These are phyloP conservation scores for Drosophila navojoa DNA, from an alignment of 1,140 invertebrate genomes.

Conservation along the genomic window DNA sequence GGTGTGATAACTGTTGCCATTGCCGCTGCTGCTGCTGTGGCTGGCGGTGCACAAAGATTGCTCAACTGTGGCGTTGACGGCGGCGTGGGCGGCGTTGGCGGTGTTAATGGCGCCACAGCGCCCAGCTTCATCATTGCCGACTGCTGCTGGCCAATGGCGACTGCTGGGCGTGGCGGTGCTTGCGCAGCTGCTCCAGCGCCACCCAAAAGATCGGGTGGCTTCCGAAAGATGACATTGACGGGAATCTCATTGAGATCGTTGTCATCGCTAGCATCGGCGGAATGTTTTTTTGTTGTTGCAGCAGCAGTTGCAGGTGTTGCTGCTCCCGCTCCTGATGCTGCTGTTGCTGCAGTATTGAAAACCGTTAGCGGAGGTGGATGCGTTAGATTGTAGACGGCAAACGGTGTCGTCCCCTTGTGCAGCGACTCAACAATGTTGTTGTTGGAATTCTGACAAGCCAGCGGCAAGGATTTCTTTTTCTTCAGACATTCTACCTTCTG, in stretches of 20 bases:
- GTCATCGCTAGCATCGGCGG: slow-evolving; percentile 59
- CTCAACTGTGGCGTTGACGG: slow-evolving; percentile 34
- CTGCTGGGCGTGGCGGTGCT: slow-evolving; percentile 19
- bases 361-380: slow-evolving; percentile 71
- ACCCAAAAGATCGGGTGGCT: slow-evolving; percentile 46
- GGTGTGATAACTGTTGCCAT: slow-evolving; percentile 26
- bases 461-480: slow-evolving; percentile 67
- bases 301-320: slow-evolving; percentile 15
- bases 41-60: not conserved
- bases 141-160: slow-evolving; percentile 23
- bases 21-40: slow-evolving; percentile 1
- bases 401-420: slow-evolving; percentile 35
- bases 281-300: slow-evolving; percentile 67
- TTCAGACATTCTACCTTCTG: slow-evolving; percentile 77
- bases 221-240: slow-evolving; percentile 81
- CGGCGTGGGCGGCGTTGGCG: slow-evolving; percentile 38
- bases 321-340: slow-evolving; percentile 1
- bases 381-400: slow-evolving; percentile 50
- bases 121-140: slow-evolving; percentile 16
- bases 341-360: slow-evolving; percentile 42
- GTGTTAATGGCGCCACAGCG: slow-evolving; percentile 53
- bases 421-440: slow-evolving; percentile 51
- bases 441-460: slow-evolving; percentile 57
- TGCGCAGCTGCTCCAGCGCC: slow-evolving; percentile 13
- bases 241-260: slow-evolving; percentile 80